phyloP scores from a whole-genome alignment of 2,113 vertebrate genomes.

The Campylomormyrus numenius region DNA sequence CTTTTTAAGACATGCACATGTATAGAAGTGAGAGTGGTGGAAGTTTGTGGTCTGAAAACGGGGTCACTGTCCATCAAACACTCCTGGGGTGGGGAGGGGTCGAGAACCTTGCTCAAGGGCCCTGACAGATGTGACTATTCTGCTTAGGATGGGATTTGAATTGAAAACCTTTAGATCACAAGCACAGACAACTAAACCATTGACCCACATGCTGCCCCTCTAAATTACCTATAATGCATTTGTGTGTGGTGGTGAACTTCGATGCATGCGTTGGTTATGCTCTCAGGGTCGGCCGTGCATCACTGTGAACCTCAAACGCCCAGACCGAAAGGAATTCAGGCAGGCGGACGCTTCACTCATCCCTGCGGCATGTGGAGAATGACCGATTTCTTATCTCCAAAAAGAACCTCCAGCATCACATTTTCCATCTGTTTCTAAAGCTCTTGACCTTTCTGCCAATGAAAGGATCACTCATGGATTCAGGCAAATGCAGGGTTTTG shows the following conservation, averaged over 20 bases:
- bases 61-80: background rate
- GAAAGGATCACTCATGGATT: background rate
- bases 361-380: background rate
- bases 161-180: background rate
- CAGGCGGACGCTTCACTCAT: background rate
- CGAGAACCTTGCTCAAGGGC: background rate
- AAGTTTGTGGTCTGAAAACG: background rate
- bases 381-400: constrained; percentile 2
- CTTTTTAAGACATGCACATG: background rate
- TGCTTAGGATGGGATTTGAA: background rate
- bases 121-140: background rate
- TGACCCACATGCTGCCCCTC: background rate
- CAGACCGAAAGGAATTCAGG: background rate
- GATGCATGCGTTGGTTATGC: background rate
- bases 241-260: background rate
- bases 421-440: constrained; percentile 14
- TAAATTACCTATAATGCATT: background rate
- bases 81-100: background rate
- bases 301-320: background rate
- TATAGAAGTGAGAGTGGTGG: background rate
- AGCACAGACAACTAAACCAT: background rate
- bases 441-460: no score
- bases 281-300: background rate
- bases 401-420: constrained; percentile 12
- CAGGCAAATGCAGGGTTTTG: background rate